phyloP scores from a whole-genome alignment of 2,113 vertebrate genomes.

The Paradoxurus hermaphroditus region DNA sequence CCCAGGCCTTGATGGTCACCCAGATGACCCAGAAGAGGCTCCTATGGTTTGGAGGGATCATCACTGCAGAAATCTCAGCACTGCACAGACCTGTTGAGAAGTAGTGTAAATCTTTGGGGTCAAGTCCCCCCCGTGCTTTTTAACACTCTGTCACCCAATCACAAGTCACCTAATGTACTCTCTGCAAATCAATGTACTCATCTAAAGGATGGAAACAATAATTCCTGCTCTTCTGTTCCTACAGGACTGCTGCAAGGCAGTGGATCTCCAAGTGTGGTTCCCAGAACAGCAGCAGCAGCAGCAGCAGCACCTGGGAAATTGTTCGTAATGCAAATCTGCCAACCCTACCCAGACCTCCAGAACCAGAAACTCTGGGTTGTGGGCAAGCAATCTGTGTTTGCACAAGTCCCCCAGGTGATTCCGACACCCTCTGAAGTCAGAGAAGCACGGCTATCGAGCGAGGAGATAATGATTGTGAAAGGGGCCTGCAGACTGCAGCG shows the following conservation, averaged over 20 bases:
- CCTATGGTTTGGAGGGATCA: not conserved
- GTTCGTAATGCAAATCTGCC: not conserved
- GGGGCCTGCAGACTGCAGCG: not conserved
- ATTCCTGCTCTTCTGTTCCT: not conserved
- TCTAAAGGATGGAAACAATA: not conserved
- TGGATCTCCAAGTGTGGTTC: not conserved
- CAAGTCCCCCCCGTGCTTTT: not conserved
- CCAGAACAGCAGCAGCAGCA: not conserved
- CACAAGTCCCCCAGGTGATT: not conserved
- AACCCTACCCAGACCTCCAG: not conserved
- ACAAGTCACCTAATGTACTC: not conserved
- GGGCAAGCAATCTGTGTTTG: not conserved
- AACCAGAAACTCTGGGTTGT: not conserved
- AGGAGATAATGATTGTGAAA: not conserved
- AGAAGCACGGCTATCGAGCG: not conserved
- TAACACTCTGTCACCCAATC: not conserved
- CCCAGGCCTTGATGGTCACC: not conserved
- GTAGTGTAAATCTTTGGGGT: not conserved
- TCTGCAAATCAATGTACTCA: not conserved
- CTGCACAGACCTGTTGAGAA: not conserved
- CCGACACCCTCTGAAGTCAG: not conserved
- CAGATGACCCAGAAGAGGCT: not conserved
- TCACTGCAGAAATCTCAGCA: not conserved
- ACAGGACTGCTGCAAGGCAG: not conserved
- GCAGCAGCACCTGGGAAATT: not conserved